Conservation (phyloP, 2,113 vertebrate species). For the Tor tambroides region DNA sequence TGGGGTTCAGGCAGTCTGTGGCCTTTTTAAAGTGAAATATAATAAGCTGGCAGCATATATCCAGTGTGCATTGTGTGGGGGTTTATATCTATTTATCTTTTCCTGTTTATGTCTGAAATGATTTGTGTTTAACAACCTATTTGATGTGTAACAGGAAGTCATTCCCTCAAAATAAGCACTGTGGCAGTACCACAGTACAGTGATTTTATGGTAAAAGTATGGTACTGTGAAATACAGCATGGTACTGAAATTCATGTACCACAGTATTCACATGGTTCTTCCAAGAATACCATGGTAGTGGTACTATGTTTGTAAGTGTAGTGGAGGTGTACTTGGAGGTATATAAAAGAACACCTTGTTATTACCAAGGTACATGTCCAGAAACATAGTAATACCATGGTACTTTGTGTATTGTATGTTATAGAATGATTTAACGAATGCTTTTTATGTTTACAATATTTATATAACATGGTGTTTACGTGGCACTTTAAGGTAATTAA, state of each 20-base stretch:
- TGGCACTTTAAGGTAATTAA: no score
- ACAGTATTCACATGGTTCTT: not conserved
- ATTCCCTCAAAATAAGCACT: not conserved
- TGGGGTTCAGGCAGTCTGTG: not conserved
- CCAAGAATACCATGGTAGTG: not conserved
- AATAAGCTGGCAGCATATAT: not conserved
- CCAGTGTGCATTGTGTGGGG: not conserved
- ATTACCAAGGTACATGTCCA: no score
- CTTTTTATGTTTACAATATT: no score
- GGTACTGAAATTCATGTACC: not conserved
- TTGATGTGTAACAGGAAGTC: not conserved
- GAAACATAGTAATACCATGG: not conserved
- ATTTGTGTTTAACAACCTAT: not conserved
- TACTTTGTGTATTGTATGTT: not conserved
- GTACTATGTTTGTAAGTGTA: no score
- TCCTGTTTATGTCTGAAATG: not conserved
- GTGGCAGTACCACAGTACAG: not conserved
- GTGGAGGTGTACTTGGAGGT: no score
- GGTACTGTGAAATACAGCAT: not conserved
- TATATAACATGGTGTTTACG: no score
- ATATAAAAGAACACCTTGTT: no score
- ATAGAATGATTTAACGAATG: no score
- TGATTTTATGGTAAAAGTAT: not conserved
- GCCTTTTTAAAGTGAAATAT: constrained; percentile 7
- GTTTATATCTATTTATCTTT: not conserved